Conservation (phyloP, 2,797 vertebrate species). For the Eulemur coronatus region DNA sequence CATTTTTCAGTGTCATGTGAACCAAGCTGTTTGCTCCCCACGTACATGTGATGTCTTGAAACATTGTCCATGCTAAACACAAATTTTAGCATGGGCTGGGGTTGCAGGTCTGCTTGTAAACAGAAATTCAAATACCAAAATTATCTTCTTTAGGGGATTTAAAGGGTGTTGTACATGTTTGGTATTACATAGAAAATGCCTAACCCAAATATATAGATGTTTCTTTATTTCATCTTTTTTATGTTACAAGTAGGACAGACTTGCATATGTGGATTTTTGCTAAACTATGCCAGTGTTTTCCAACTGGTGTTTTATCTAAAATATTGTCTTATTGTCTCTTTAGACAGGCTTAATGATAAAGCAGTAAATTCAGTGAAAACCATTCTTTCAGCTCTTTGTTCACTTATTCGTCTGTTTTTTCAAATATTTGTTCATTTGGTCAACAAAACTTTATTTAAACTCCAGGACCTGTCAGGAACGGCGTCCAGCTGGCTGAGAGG, state of each 20-base stretch:
- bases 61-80: not conserved
- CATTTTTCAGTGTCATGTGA: not conserved
- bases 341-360: not conserved
- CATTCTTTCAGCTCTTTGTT: not conserved
- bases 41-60: not conserved
- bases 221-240: not conserved
- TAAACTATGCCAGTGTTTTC: not conserved
- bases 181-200: not conserved
- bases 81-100: not conserved
- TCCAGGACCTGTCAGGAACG: not conserved
- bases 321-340: not conserved
- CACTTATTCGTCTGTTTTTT: not conserved
- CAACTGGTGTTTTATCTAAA: not conserved
- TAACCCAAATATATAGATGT: not conserved
- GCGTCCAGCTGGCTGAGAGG: not conserved
- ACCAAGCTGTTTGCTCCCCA: not conserved
- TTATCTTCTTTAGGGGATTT: not conserved
- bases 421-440: not conserved
- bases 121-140: not conserved
- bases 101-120: not conserved
- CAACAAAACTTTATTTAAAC: not conserved
- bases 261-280: not conserved
- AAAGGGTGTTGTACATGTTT: not conserved
- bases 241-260: not conserved
- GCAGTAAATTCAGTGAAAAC: not conserved